Conservation (phyloP, 2,888 invertebrate genomes). For the Cantharis nigra region DNA sequence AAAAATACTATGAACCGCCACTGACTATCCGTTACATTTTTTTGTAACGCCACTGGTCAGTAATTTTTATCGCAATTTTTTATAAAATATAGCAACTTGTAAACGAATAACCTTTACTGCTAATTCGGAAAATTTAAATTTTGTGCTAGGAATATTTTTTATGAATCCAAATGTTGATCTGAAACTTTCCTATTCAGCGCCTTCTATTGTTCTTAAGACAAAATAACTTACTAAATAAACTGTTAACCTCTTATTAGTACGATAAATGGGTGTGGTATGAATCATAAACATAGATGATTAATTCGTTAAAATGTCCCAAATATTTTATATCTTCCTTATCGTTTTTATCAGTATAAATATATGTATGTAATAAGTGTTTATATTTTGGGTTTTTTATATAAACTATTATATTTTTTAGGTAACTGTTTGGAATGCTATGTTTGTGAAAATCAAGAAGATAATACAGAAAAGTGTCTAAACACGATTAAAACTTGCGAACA, state of each 20-base stretch:
- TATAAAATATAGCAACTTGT: no score
- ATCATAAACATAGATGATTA: slow-evolving; percentile 21
- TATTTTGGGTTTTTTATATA: neutral
- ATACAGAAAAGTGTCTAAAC: slow-evolving; percentile 88
- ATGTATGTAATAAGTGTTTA: slow-evolving; percentile 23
- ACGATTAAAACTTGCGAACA: slow-evolving; percentile 90
- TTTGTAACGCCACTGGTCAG: no score
- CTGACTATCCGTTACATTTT: no score
- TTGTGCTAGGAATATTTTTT: no score
- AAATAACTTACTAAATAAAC: slow-evolving; percentile 9
- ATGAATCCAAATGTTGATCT: no score
- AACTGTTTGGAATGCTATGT: slow-evolving; percentile 87
- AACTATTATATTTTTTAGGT: slow-evolving; percentile 56
- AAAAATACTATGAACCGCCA: no score
- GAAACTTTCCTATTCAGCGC: neutral
- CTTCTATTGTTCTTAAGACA: neutral
- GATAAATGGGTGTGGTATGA: slow-evolving; percentile 20
- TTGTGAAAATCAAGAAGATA: slow-evolving; percentile 90
- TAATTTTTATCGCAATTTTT: no score
- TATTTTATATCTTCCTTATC: slow-evolving; percentile 27
- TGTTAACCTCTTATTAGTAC: slow-evolving; percentile 1
- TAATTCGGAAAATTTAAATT: no score
- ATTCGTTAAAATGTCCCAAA: slow-evolving; percentile 21
- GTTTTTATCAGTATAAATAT: slow-evolving; percentile 25
- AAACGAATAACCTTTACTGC: no score